Evolutionary conservation across 2,888 invertebrate species (phyloP), one percentile per base, ranked within the genome.

Genomic region (Autographa pulchrina): DNA sequence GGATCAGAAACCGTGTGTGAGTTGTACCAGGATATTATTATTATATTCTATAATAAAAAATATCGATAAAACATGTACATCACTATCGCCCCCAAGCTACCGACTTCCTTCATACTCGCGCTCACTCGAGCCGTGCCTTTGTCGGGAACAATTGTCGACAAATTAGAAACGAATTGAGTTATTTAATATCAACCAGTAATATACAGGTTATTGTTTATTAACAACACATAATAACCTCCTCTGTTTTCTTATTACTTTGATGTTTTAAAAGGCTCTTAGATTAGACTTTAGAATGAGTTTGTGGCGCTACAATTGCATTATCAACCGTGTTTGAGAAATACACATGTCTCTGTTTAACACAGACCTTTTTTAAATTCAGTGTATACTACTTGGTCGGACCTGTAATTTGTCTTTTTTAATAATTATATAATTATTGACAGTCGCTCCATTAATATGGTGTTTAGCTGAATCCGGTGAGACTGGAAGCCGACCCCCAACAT

Each of bases 101-200:
- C 91, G 94, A 94, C 96, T 96, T 95, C 95, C 96, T 96, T 95
- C 95, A 95, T 95, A 96, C 94, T 94, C 92, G 93, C 94, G 91
- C 89, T 94, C 95, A 95, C 92, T 95, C 95, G 95, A 93, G 89
- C 92, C 90, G 86, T 93, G 95, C 95, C 95, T 95, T 95, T 95
- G 96, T 96, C 95, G 94, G 92, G 93, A 93, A 96, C 95, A 96
- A 96, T 96, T 94, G 96, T 96, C 93, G 95, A 93, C 95, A 96
- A 96, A 96, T 96, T 96, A 95, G 94, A 95, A 95, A 95, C 90
- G 95, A 95, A 96, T 96, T 94, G 95, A 96, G 95, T 96, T 96
- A 95, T 94, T 96, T 94, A 95, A 94, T 95, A 95, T 94, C 93
- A 91, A 91, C 92, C 88, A 91, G 92, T 91, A 92, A 93, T 92